Conservation (phyloP, 1,140 invertebrate genomes). For the Drosophila busckii region DNA sequence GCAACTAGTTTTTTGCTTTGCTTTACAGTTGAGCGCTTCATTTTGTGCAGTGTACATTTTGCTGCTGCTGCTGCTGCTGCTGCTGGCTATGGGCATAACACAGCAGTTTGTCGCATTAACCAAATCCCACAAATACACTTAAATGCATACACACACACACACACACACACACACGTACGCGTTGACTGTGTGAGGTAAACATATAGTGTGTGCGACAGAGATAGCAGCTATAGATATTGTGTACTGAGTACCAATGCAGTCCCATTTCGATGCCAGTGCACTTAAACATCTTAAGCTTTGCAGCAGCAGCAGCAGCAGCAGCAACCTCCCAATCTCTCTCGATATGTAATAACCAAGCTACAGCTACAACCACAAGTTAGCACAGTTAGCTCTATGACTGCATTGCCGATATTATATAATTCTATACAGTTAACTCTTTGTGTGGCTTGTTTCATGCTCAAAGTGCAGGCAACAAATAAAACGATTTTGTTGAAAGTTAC, state of each 20-base stretch:
- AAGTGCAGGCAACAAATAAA: no score
- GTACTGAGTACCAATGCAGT: constrained; percentile 5
- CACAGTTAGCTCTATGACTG: no score
- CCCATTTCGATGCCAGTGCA: constrained; percentile 17
- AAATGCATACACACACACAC: neutral
- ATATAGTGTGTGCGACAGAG: no score
- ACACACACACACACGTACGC: neutral
- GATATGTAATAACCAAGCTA: no score
- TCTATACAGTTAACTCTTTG: no score
- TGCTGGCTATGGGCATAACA: neutral
- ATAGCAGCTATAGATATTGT: neutral
- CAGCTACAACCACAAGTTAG: no score
- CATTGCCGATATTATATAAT: no score
- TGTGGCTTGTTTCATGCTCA: neutral
- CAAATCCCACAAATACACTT: constrained; percentile 9
- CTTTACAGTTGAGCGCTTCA: neutral
- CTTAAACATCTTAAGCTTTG: constrained; percentile 28
- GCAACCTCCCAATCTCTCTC: no score
- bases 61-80: neutral
- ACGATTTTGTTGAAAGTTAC: no score
- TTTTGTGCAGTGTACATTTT: neutral
- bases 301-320: neutral
- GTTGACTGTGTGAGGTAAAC: no score
- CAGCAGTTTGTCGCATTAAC: constrained; percentile 8
- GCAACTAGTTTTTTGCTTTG: no score